These are phyloP conservation scores for Pteronotus mesoamericanus DNA, from an alignment of 2,797 vertebrate genomes.

Conservation along the genomic window DNA sequence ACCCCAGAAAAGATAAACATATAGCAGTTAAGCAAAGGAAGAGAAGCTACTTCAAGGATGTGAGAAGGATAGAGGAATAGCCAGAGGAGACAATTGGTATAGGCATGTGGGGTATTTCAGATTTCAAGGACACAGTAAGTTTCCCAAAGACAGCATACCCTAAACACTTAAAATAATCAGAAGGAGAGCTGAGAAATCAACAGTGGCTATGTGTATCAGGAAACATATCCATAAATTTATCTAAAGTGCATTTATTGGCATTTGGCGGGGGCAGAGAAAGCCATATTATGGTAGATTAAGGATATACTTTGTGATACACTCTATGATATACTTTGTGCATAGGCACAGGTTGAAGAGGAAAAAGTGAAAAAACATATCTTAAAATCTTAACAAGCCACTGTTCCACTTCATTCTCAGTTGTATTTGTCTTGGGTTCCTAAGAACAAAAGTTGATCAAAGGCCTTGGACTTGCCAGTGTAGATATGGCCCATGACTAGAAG, in stretches of 20 bases:
- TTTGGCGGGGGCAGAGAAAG: background rate
- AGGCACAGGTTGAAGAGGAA: background rate
- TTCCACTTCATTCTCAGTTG: background rate
- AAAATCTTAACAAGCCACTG: background rate
- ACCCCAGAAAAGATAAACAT: background rate
- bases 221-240: background rate
- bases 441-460: background rate
- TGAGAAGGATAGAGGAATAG: background rate
- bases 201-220: background rate
- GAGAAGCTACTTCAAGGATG: background rate
- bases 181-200: background rate
- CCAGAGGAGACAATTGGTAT: background rate
- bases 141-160: background rate
- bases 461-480: background rate
- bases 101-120: background rate
- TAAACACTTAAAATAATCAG: background rate
- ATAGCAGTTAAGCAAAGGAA: background rate
- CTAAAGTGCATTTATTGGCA: background rate
- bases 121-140: background rate
- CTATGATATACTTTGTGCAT: background rate
- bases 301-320: background rate
- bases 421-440: conserved; percentile 35
- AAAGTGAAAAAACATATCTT: background rate
- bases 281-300: background rate
- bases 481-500: background rate